Evolutionary conservation across 2,888 invertebrate species (phyloP).

Genomic region (Pachydiplax longipennis): DNA sequence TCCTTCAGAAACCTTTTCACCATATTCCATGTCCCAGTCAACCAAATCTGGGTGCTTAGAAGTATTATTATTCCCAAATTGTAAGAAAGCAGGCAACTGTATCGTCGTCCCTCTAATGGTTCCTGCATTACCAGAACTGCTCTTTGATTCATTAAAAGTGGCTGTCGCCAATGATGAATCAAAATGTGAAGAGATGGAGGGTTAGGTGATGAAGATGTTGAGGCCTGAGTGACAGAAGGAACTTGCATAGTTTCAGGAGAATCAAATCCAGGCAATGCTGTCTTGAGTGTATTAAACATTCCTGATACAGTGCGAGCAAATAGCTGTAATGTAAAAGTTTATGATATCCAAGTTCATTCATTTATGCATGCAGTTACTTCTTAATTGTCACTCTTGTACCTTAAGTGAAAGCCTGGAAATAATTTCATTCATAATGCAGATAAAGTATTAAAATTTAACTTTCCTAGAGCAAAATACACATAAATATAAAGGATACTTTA

Average conservation of each 20-base stretch:
- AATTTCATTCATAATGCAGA: too few species aligned
- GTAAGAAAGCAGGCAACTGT: constrained; percentile 14
- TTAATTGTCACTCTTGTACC: too few species aligned
- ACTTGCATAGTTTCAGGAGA: constrained; percentile 48
- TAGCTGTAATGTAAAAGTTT: constrained; percentile 58
- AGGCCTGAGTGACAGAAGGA: neutral
- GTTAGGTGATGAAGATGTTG: neutral
- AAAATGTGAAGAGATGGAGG: neutral
- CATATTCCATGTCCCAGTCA: constrained; percentile 28
- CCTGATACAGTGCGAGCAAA: constrained; percentile 81
- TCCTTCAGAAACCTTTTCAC: neutral
- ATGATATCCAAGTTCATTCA: too few species aligned
- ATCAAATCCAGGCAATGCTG: constrained; percentile 68
- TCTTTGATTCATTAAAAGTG: neutral
- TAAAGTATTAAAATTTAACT: too few species aligned
- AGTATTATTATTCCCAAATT: constrained; percentile 15
- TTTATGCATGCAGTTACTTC: too few species aligned
- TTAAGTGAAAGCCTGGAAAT: too few species aligned
- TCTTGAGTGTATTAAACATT: constrained; percentile 79
- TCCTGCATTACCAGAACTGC: neutral
- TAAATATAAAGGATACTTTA: too few species aligned
- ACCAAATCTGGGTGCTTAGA: neutral
- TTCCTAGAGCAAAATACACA: too few species aligned
- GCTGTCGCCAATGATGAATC: constrained; percentile 22
- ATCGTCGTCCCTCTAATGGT: constrained; percentile 18